Conservation (phyloP, 1,140 invertebrate species). For the Trachelipus rathkii region DNA sequence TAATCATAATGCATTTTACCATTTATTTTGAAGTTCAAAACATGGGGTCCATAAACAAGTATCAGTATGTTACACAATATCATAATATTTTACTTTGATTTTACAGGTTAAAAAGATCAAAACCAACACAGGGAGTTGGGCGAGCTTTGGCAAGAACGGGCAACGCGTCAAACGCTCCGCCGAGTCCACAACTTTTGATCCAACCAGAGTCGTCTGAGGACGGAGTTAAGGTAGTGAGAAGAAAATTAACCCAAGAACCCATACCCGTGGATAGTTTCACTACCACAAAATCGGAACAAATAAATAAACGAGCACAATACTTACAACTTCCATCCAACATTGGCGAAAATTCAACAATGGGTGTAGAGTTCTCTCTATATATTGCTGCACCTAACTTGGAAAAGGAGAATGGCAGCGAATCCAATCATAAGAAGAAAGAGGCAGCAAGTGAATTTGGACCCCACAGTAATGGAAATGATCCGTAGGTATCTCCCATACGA, state of each 20-base stretch:
- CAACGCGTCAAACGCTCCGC: no score
- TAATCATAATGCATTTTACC: no score
- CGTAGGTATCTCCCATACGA: conserved; percentile 26
- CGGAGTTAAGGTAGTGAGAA: neutral
- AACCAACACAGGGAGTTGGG: neutral
- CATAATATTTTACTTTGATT: no score
- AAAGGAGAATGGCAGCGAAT: neutral
- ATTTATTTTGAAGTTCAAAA: no score
- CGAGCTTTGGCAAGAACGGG: no score
- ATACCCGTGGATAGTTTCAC: neutral
- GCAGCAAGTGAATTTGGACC: conserved; percentile 35
- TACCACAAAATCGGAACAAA: neutral
- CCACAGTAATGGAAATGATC: conserved; percentile 38
- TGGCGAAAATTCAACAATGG: conserved; percentile 14
- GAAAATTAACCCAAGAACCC: neutral
- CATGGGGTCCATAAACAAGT: no score
- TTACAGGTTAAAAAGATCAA: neutral
- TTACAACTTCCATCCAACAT: neutral
- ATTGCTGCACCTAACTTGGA: neutral
- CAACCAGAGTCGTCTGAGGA: neutral
- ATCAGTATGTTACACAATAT: no score
- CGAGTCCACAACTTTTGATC: neutral
- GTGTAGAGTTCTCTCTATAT: neutral
- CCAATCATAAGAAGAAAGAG: neutral
- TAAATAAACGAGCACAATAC: neutral